These are phyloP conservation scores for Tyto alba DNA, from an alignment of 2,113 vertebrate genomes.

Conservation along the genomic window DNA sequence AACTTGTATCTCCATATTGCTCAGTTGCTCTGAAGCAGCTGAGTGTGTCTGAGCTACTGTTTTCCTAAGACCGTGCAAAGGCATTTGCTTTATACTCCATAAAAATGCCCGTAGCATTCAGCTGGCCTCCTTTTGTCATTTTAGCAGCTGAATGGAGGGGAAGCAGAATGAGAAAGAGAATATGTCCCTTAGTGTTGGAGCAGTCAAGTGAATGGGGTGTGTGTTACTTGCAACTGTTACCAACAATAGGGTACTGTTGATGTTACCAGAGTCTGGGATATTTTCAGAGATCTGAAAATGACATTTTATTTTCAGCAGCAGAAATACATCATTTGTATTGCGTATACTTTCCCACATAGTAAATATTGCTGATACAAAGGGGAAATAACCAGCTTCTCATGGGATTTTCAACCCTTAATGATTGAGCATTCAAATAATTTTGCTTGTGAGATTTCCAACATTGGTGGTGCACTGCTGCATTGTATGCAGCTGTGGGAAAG, in stretches of 20 bases:
- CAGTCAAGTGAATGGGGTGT: not conserved
- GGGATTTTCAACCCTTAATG: not conserved
- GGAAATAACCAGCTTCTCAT: not conserved
- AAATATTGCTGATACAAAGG: not conserved
- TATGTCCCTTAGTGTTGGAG: accelerated
- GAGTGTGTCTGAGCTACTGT: not conserved
- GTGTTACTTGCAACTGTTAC: not conserved
- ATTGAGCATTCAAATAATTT: not conserved
- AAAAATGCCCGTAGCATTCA: not conserved
- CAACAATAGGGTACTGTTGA: slow-evolving; percentile 29
- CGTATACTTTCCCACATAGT: not conserved
- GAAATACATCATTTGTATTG: not conserved
- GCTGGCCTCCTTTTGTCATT: slow-evolving; percentile 15
- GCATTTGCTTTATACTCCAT: not conserved
- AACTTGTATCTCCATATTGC: not conserved
- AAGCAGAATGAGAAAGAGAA: not conserved
- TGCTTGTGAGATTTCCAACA: not conserved
- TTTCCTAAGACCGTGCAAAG: not conserved
- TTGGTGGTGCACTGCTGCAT: not conserved
- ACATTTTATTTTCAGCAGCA: slow-evolving; percentile 10
- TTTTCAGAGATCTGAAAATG: not conserved
- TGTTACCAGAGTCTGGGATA: not conserved
- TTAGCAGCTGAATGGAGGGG: not conserved
- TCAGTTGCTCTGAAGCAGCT: not conserved
- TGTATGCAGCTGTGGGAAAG: not conserved